Base-by-base conservation (phyloP, 2,797 vertebrate genomes). In the Cephalopachus bancanus region DNA sequence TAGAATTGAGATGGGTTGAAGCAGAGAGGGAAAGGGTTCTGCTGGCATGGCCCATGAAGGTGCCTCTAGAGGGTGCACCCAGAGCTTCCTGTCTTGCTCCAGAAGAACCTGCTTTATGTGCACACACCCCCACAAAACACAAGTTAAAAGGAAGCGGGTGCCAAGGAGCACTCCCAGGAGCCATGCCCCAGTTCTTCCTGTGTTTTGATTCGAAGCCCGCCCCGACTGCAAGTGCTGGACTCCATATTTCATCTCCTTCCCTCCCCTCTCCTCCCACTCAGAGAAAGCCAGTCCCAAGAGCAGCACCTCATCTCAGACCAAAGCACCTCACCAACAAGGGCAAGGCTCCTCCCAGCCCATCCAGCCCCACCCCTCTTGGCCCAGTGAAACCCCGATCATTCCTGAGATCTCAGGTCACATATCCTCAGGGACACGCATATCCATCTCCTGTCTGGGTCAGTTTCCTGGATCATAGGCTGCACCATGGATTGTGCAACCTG, bases 361-460 rank as follows among this genome's bases (percentile, higher is more conserved):
- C 14, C 19, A 3, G 83, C n/a, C 64, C 62, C 19, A 6, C 57
- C 20, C 85, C 53, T 19, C 24, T 37, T 26, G 0, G 2, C 11
- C 0, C 3, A 30, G 74, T 28, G 55, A 22, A 72, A 20, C 20
- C 33, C 67, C n/a, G 0, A 30, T 69, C 37, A 17, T 9, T 26
- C 11, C 72, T 1, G 7, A 75, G 79, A 33, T 10, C 49, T 11
- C 11, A 16, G 75, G n/a, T 51, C 26, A 60, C 10, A 7, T 0
- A 3, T 81, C 7, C 60, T 33, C 55, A 20, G 78, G 79, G 94
- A 78, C 33, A 49, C 5, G 6, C 0, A 2, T 28, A 0, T 5
- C 16, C 0, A 1, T 8, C n/a, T 16, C 24, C 86, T 1, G 0
- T 10, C 1, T 0, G 51, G 28, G 30, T 3, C 24, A n/a, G 17